Evolutionary conservation across 2,888 invertebrate genomes (phyloP).

Genomic region (Dynastes maya): DNA sequence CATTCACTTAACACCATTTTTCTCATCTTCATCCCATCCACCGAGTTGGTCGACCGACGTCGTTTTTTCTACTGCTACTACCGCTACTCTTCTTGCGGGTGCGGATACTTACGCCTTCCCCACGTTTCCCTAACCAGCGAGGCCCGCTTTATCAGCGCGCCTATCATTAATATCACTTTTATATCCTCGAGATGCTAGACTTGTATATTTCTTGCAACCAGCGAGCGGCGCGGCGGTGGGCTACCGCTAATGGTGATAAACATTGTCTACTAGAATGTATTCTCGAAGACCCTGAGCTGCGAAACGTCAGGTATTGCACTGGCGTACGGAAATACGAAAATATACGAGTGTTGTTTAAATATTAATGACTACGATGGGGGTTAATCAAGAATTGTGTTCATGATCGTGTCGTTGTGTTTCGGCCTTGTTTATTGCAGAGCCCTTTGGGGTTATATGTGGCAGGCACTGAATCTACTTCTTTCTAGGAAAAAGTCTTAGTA

Average conservation of each 20-base stretch:
- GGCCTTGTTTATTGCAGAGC: too few relatives aligned
- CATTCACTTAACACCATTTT: constrained; percentile 64
- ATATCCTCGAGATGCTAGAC: constrained; percentile 70
- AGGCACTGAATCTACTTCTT: too few relatives aligned
- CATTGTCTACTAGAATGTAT: constrained; percentile 70
- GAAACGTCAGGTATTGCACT: constrained; percentile 6
- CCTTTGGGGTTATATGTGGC: too few relatives aligned
- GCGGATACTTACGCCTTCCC: not conserved
- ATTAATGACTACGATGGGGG: not conserved
- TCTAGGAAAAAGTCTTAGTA: too few relatives aligned
- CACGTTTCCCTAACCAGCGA: constrained; percentile 1
- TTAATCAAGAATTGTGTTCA: constrained; percentile 23
- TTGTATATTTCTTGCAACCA: constrained; percentile 69
- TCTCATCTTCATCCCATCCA: constrained; percentile 66
- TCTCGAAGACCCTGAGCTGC: constrained; percentile 59
- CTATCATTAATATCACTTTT: constrained; percentile 72
- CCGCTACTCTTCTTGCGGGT: not conserved
- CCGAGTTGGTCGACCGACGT: constrained; percentile 32
- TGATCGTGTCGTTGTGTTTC: too few relatives aligned
- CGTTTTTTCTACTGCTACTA: constrained; percentile 50
- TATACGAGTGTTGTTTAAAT: constrained; percentile 32
- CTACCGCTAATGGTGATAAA: constrained; percentile 70
- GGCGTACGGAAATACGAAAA: constrained; percentile 9
- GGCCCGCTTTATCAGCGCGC: constrained; percentile 66
- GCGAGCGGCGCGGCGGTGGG: constrained; percentile 54